Percentiles rank a stretch among this genome's conserved stretches.
Conservation (phyloP, 2,888 invertebrate species). For the Melipona bicolor region DNA sequence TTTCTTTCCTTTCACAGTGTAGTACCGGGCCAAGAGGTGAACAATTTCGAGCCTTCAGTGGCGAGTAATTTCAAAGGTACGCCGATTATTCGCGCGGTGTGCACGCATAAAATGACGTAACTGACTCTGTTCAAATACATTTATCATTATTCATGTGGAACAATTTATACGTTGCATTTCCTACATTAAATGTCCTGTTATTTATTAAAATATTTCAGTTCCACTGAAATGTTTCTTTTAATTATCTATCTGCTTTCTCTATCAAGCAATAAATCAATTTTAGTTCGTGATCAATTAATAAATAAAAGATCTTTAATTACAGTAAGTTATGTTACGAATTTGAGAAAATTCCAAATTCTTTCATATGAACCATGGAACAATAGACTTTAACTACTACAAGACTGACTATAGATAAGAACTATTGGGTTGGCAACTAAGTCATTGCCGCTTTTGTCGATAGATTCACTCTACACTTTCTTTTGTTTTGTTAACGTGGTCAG, state of each 20-base stretch:
- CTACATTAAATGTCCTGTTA: neutral
- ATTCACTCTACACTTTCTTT: too few species aligned
- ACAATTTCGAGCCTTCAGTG: conserved; percentile 40
- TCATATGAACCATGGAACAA: neutral
- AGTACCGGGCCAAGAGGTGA: conserved; percentile 3
- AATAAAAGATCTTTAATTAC: neutral
- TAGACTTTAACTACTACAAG: neutral
- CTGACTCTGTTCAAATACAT: conserved; percentile 7
- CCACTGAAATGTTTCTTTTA: neutral
- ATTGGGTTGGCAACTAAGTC: too few species aligned
- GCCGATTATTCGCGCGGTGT: conserved; percentile 43
- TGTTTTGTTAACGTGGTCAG: too few species aligned
- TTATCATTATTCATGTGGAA: neutral
- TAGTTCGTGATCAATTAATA: neutral
- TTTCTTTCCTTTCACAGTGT: conserved; percentile 38
- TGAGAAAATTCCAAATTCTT: neutral
- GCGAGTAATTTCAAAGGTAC: conserved; percentile 49
- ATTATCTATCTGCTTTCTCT: neutral
- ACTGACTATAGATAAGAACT: too few species aligned
- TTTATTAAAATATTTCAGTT: neutral
- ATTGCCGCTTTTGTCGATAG: too few species aligned
- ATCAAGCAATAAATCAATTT: too few species aligned
- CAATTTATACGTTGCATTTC: neutral
- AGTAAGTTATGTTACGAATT: neutral
- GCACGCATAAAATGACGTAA: conserved; percentile 30